Evolutionary conservation across 2,797 vertebrate species (phyloP), one percentile per base, ranked within the genome.

Genomic region (Sparus aurata): DNA sequence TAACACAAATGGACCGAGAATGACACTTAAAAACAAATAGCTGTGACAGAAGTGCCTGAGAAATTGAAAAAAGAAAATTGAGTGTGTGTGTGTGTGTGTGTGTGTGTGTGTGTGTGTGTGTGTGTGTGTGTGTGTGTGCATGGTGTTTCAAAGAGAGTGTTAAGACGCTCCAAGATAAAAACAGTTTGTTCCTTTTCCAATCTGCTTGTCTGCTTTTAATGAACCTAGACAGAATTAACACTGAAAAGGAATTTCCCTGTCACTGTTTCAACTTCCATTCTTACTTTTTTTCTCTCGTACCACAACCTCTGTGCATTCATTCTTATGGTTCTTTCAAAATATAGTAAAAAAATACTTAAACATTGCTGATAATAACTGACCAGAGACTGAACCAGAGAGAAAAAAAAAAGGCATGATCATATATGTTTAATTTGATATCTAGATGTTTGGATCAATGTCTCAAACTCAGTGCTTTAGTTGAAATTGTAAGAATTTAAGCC

Each of bases 1-100:
- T 69, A 63, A 75, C 20, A 34, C 59, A 80, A 86, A 86, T 80
- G 71, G 66, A 75, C 64, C 11, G 17, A 84, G 87, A 83, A 79
- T 75, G 77, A 84, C 83, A 79, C 83, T 77, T 78, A 45, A 60
- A 84, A 71, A 61, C 59, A 69, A 76, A 57, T 47, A 30, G 60
- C 58, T 69, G 53, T 87, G 69, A 77, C 82, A 75, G 38, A 69
- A 66, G 34, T 67, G 69, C 77, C 69, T 27, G 64, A 69, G 61
- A 66, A 77, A 72, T 62, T 45, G 53, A 65, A 52, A 59, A 41
- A 47, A 69, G 41, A 38, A 60, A 63, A 45, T 43, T 20, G 6
- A n/a, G 27, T 34, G 18, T 11, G 38, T 38, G 34, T 2, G 9
- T 73, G 58, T 50, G 9, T 38, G 65, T 34, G 27, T 49, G 43